Evolutionary conservation across 2,113 vertebrate species (phyloP).

Genomic region (Malurus alboscapulatus): DNA sequence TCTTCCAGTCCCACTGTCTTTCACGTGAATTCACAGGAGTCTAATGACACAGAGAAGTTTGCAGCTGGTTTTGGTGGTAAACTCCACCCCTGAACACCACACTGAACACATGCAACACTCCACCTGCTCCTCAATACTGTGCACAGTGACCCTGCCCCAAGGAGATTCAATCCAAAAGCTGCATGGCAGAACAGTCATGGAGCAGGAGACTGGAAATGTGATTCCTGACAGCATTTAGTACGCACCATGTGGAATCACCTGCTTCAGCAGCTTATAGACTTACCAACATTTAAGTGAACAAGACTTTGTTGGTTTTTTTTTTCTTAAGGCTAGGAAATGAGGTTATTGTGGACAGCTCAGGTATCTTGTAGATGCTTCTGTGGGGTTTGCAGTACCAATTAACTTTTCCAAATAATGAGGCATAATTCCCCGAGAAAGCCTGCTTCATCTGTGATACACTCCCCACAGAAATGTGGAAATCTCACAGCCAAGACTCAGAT

Average conservation of each 20-base stretch:
- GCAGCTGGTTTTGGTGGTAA: neutral
- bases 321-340: conserved; percentile 24
- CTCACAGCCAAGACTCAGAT: neutral
- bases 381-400: conserved; percentile 45
- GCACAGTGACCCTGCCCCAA: neutral
- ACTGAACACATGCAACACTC: neutral
- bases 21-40: neutral
- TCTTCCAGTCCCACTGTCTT: neutral
- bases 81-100: neutral
- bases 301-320: neutral
- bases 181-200: fast-evolving
- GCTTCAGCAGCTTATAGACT: neutral
- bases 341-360: conserved; percentile 30
- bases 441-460: neutral
- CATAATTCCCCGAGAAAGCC: neutral
- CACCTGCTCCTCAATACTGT: neutral
- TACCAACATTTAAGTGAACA: neutral
- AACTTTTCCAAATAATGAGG: conserved; percentile 41
- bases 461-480: neutral
- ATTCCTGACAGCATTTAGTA: neutral
- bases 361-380: conserved; percentile 1
- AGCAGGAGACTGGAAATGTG: neutral
- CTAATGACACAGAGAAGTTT: neutral
- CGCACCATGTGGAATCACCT: neutral
- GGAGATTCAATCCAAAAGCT: neutral